Evolutionary conservation across 1,140 invertebrate species (phyloP), one percentile per base, ranked within the genome.

Genomic region (Dendrolimus kikuchii): DNA sequence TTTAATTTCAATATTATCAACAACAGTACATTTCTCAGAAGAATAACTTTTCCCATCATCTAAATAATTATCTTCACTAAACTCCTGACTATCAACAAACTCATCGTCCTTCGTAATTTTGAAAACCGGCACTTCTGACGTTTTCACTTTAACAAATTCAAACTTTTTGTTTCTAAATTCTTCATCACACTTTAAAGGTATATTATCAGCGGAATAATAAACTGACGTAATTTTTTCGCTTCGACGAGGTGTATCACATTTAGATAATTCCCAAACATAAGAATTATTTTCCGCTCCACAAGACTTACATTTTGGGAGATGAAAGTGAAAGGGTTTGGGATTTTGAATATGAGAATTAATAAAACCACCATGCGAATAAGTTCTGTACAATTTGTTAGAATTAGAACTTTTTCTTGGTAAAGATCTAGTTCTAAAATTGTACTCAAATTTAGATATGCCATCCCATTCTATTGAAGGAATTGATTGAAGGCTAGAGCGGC

Each of bases 1-100:
- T 23, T 23, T 23, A 23, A 23, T 23, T 23, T 23, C 23, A 23
- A 23, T 23, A 23, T 67, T 70, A 41, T 72, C 71, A 49, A 75
- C 66, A 41, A 81, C 68, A 50, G 71, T 78, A 40, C 72, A 62
- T 54, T 77, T 70, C 44, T 68, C 60, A 4, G 72, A 71, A 4
- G 73, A 65, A 49, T 76, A 81, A 58, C 68, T 75, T 43, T 68
- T 71, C 10, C 59, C 73, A 52, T 77, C 77, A 6, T 64, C 71
- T 38, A 86, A 66, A 64, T 85, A 84, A 53, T 78, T 77, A 58
- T 86, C 83, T 57, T 87, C 83, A 50, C 64, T 81, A 48, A 85
- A 87, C 44, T 87, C 81, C 66, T 87, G 77, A 53, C 74, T 81
- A 36, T 85, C 79, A 40, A 85, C 76, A 53, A 85, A 85, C 52